phyloP scores from a whole-genome alignment of 1,140 invertebrate genomes.

The Microplitis mediator region DNA sequence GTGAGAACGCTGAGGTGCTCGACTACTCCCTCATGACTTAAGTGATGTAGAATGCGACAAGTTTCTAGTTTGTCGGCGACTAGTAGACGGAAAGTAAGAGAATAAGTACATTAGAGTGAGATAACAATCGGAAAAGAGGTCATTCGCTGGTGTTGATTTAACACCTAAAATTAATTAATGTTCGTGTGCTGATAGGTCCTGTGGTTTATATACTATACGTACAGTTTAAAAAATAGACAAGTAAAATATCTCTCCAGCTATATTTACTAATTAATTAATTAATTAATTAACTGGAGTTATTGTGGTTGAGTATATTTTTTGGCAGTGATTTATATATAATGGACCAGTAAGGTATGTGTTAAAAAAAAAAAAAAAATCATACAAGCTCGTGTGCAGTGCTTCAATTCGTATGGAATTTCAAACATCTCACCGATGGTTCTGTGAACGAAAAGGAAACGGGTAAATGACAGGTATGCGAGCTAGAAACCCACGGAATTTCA shows the following conservation, averaged over 20 bases:
- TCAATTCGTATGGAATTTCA: conserved; percentile 9
- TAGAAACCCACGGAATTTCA: conserved; percentile 6
- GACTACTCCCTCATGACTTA: conserved; percentile 29
- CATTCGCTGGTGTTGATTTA: conserved; percentile 52
- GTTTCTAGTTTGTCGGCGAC: background rate
- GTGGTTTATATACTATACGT: conserved; percentile 30
- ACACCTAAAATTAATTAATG: conserved; percentile 58
- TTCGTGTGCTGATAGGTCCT: conserved; percentile 37
- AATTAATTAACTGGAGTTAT: too few relatives aligned
- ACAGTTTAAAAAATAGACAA: background rate
- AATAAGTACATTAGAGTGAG: background rate
- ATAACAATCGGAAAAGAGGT: conserved; percentile 32
- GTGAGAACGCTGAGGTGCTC: conserved; percentile 31
- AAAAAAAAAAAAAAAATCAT: background rate
- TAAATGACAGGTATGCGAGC: conserved; percentile 7
- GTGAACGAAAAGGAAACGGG: background rate
- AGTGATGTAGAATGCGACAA: conserved; percentile 40
- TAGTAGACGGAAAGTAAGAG: too few relatives aligned
- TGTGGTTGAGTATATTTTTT: too few relatives aligned
- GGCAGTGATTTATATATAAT: too few relatives aligned
- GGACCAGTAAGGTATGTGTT: background rate
- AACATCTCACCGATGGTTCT: background rate
- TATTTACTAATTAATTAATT: background rate
- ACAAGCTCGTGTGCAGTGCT: background rate
- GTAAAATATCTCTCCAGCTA: background rate